phyloP scores from a whole-genome alignment of 2,888 invertebrate genomes.

The Drosophila putrida region DNA sequence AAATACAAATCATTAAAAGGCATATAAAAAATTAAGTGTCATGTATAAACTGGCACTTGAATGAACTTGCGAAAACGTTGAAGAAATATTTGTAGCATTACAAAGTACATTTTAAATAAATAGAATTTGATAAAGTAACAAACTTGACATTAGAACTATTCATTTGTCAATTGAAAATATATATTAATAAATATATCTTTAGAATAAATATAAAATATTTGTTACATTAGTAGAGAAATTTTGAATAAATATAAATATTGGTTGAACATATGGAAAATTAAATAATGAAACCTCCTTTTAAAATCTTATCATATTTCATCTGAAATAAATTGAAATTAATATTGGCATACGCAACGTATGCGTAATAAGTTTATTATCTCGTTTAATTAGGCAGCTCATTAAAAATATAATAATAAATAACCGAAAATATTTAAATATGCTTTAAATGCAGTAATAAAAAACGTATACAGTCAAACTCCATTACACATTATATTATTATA shows the following conservation, averaged over 20 bases:
- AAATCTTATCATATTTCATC: not conserved
- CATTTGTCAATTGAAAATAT: too few relatives aligned
- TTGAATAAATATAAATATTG: not conserved
- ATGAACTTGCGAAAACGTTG: not conserved
- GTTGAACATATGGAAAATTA: not conserved
- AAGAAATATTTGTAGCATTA: not conserved
- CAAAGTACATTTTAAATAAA: not conserved
- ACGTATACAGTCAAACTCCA: not conserved
- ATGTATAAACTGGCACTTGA: not conserved
- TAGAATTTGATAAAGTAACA: not conserved
- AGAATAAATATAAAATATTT: too few relatives aligned
- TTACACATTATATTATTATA: slow-evolving; percentile 27
- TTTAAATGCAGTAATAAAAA: not conserved
- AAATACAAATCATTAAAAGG: slow-evolving; percentile 36
- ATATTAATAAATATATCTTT: too few relatives aligned
- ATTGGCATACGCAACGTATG: slow-evolving; percentile 9
- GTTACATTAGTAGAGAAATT: not conserved
- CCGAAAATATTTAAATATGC: slow-evolving; percentile 1
- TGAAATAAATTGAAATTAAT: not conserved
- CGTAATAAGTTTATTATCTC: slow-evolving; percentile 13
- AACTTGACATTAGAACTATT: too few relatives aligned
- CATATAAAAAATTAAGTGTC: slow-evolving; percentile 16
- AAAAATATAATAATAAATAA: slow-evolving; percentile 7
- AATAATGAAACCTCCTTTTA: not conserved
- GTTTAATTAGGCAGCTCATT: slow-evolving; percentile 12